Conservation (phyloP, 1,140 invertebrate species). For the Lepidurus arcticus region DNA sequence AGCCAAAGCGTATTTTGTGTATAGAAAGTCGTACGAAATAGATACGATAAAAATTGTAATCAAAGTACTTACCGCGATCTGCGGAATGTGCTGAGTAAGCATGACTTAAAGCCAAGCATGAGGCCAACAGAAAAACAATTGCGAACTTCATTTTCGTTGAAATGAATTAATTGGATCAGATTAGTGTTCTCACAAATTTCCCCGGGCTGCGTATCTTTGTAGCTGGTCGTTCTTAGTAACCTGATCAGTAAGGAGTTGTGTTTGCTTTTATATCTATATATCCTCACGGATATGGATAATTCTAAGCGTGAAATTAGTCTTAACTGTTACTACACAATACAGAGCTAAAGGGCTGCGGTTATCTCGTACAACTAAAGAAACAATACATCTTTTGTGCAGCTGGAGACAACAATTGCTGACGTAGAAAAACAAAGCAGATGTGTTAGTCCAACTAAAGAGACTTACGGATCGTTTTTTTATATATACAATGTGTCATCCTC, state of each 20-base stretch:
- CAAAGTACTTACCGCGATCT: not conserved
- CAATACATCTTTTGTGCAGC: not conserved
- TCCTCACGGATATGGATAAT: not conserved
- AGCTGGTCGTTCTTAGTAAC: too few relatives aligned
- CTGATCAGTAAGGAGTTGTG: too few relatives aligned
- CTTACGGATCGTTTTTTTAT: too few relatives aligned
- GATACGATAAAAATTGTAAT: not conserved
- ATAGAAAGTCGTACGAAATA: too few relatives aligned
- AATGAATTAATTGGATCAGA: too few relatives aligned
- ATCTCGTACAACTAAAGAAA: not conserved
- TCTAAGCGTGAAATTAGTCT: not conserved
- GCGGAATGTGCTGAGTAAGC: not conserved
- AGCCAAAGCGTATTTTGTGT: too few relatives aligned
- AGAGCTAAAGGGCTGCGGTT: not conserved
- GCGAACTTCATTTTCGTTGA: not conserved
- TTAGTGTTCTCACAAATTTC: too few relatives aligned
- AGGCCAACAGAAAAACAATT: not conserved
- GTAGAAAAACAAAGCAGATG: not conserved
- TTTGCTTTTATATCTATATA: not conserved
- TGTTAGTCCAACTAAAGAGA: not conserved
- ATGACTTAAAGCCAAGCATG: not conserved
- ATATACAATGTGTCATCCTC: too few relatives aligned
- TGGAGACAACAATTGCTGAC: not conserved
- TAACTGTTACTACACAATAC: not conserved
- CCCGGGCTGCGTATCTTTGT: too few relatives aligned